These are phyloP conservation scores for Sporophila hypoxantha DNA, from an alignment of 2,113 vertebrate genomes.

Conservation along the genomic window DNA sequence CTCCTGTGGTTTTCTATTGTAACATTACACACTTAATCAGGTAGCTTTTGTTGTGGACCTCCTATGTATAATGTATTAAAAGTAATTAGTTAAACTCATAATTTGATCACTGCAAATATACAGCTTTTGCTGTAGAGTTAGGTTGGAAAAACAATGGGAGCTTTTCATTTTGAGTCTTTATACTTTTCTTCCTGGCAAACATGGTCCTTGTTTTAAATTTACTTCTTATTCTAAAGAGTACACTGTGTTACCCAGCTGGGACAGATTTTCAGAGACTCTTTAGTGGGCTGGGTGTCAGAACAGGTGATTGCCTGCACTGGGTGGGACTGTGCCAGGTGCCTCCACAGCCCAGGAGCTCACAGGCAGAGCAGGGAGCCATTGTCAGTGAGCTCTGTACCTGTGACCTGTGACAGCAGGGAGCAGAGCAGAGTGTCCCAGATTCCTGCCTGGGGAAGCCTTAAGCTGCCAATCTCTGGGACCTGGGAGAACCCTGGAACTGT, in stretches of 20 bases:
- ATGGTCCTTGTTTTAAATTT: background rate
- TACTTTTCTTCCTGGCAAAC: background rate
- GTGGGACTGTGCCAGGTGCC: background rate
- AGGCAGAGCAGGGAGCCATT: rapidly evolving
- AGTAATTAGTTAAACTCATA: background rate
- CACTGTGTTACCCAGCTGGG: background rate
- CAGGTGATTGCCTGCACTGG: background rate
- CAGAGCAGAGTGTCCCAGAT: background rate
- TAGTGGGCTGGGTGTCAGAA: rapidly evolving
- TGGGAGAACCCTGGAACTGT: background rate
- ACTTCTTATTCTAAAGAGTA: background rate
- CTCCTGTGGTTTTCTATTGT: background rate
- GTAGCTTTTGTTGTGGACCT: background rate
- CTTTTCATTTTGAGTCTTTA: background rate
- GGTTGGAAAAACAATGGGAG: rapidly evolving
- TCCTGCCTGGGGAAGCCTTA: background rate
- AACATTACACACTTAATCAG: background rate
- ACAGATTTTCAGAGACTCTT: background rate
- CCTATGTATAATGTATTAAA: rapidly evolving
- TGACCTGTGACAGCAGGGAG: background rate
- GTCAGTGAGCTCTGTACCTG: background rate
- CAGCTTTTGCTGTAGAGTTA: background rate
- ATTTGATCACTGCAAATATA: background rate
- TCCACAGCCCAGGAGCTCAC: rapidly evolving
- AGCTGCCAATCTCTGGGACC: rapidly evolving